A percentile compares a stretch with the other conserved stretches of the same genome.
These are phyloP conservation scores for Pseudolaguvia tuberculata DNA, from an alignment of 2,113 vertebrate genomes.

Conservation along the genomic window DNA sequence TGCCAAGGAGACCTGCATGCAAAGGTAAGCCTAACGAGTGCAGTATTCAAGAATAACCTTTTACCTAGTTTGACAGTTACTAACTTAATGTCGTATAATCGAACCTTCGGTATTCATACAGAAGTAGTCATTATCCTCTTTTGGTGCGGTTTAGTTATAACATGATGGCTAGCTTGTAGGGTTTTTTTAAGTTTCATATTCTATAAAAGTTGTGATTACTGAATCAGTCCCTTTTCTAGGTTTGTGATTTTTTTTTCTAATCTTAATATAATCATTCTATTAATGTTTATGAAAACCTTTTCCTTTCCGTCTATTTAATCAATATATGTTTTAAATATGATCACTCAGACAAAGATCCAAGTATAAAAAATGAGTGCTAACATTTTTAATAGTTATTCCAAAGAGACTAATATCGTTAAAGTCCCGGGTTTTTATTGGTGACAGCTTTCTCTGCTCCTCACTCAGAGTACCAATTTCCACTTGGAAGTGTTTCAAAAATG, in stretches of 20 bases:
- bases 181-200: neutral
- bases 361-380: neutral
- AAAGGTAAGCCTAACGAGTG: neutral
- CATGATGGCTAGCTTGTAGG: neutral
- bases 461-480: conserved; percentile 68
- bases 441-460: conserved; percentile 47
- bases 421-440: conserved; percentile 24
- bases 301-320: neutral
- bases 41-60: neutral
- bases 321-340: neutral
- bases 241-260: too few relatives aligned
- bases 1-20: neutral
- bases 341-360: conserved; percentile 9
- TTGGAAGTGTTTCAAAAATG: conserved; percentile 91
- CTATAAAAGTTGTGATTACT: neutral
- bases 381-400: neutral
- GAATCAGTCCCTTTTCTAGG: too few relatives aligned
- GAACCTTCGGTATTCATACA: neutral
- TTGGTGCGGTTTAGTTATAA: neutral
- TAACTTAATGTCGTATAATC: neutral
- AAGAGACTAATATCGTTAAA: conserved; percentile 30
- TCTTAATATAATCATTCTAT: neutral
- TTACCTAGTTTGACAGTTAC: neutral
- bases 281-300: neutral
- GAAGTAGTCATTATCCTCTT: neutral